Conservation (phyloP, 2,113 vertebrate species). For the Halichoerus grypus region DNA sequence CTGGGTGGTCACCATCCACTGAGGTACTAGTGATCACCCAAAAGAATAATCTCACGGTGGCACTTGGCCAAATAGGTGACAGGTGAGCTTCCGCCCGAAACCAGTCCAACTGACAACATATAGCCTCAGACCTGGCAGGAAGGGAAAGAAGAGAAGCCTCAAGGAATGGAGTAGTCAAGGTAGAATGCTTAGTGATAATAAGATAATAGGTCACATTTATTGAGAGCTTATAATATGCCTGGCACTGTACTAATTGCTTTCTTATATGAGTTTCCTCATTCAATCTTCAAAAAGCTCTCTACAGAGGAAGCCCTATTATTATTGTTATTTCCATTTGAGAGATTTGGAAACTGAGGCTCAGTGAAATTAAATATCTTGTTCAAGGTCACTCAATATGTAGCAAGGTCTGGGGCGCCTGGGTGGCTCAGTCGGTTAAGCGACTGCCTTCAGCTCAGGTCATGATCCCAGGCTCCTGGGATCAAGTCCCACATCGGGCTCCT, state of each 20-base stretch:
- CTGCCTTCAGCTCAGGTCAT: too few relatives aligned
- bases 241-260: background rate
- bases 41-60: constrained; percentile 48
- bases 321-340: constrained; percentile 29
- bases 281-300: background rate
- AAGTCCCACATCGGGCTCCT: too few relatives aligned
- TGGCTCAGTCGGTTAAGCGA: too few relatives aligned
- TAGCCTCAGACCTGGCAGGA: background rate
- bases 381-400: background rate
- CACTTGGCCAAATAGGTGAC: constrained; percentile 73
- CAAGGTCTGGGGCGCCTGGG: background rate
- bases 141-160: background rate
- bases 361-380: constrained; percentile 40
- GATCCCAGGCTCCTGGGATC: too few relatives aligned
- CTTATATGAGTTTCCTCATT: background rate
- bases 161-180: background rate
- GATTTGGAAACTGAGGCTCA: constrained; percentile 19
- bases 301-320: background rate
- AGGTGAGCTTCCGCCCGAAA: constrained; percentile 61
- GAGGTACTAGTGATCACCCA: constrained; percentile 21
- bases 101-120: background rate
- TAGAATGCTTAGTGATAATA: background rate
- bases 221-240: background rate
- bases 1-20: background rate
- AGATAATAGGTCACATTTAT: background rate